Conservation (phyloP, 2,888 invertebrate species). For the Lithophane socia region DNA sequence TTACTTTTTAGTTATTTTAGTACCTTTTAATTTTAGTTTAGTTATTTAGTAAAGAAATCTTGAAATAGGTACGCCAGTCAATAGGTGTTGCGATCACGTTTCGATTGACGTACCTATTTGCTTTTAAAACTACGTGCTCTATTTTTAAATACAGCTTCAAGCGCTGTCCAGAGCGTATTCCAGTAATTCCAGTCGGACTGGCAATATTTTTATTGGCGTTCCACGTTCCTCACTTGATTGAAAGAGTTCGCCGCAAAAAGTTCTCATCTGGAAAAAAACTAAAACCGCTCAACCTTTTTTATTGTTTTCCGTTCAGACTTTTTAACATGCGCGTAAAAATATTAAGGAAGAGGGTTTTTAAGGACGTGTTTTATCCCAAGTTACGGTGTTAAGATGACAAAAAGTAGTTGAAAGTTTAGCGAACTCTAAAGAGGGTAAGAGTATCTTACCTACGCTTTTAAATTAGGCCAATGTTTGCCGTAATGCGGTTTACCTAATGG, state of each 20-base stretch:
- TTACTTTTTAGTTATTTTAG: constrained; percentile 24
- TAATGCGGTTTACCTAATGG: constrained; percentile 61
- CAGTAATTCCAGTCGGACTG: constrained; percentile 43
- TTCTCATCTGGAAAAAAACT: constrained; percentile 38
- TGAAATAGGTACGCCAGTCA: constrained; percentile 19
- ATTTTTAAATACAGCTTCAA: constrained; percentile 68
- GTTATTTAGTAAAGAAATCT: constrained; percentile 29
- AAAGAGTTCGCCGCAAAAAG: constrained; percentile 53
- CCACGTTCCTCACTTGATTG: constrained; percentile 49
- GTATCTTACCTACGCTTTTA: constrained; percentile 27
- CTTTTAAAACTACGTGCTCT: constrained; percentile 63
- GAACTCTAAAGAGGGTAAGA: constrained; percentile 60
- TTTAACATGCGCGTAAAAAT: constrained; percentile 24
- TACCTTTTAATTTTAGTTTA: constrained; percentile 10
- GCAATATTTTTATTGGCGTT: constrained; percentile 60
- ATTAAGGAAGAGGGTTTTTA: constrained; percentile 1
- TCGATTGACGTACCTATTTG: constrained; percentile 60
- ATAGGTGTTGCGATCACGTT: constrained; percentile 41
- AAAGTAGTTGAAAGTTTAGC: constrained; percentile 57
- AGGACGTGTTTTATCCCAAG: constrained; percentile 27
- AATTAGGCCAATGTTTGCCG: constrained; percentile 68
- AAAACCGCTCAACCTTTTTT: constrained; percentile 28
- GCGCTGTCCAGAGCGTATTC: constrained; percentile 50
- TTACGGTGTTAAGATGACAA: constrained; percentile 21
- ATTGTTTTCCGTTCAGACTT: constrained; percentile 7